Conservation (phyloP, 2,113 vertebrate genomes). For the Oxyura jamaicensis region DNA sequence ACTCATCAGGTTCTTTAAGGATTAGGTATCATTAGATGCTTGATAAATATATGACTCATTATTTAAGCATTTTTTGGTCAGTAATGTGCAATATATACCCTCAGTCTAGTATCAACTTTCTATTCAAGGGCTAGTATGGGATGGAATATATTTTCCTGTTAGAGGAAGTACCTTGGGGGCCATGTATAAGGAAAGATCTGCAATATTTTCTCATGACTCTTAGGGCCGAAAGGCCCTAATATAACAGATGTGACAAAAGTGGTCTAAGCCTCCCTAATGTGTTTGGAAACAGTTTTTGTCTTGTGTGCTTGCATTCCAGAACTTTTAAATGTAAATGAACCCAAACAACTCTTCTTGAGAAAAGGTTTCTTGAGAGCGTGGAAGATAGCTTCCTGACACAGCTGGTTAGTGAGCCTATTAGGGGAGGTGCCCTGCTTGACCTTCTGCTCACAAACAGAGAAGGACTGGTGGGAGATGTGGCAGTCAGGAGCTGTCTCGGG, state of each 20-base stretch:
- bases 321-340: not conserved
- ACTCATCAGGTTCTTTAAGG: constrained; percentile 42
- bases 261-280: not conserved
- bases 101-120: not conserved
- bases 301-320: not conserved
- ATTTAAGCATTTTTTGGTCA: not conserved
- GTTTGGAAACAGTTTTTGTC: not conserved
- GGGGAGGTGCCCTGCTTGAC: too few relatives aligned
- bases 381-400: too few relatives aligned
- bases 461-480: too few relatives aligned
- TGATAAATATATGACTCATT: constrained; percentile 12
- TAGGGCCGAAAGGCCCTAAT: not conserved
- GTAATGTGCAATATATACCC: not conserved
- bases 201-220: not conserved
- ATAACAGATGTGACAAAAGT: not conserved
- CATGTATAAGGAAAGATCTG: not conserved
- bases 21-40: constrained; percentile 31
- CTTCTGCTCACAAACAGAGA: too few relatives aligned
- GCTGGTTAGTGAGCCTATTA: too few relatives aligned
- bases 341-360: not conserved
- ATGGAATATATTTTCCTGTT: not conserved
- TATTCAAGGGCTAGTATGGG: not conserved
- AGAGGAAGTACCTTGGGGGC: not conserved
- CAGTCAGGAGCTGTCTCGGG: too few relatives aligned
- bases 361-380: too few relatives aligned